Base-by-base conservation (phyloP, 2,113 vertebrate species). In the Chionis minor region DNA sequence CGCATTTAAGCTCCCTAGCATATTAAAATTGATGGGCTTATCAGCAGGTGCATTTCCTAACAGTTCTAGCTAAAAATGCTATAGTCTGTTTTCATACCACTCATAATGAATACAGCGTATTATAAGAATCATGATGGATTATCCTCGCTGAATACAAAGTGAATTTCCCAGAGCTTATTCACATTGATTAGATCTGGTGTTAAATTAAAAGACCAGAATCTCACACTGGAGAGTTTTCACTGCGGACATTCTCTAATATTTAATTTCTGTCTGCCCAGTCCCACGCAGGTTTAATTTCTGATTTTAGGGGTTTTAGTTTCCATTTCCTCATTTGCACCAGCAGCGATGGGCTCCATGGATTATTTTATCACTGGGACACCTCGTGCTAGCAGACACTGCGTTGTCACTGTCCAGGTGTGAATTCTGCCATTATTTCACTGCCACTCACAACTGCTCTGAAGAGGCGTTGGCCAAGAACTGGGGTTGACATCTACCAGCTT, bases 361-460 rank as follows among this genome's bases (percentile, higher is more conserved):
- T 88, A 17, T 42, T 81, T 66, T 77, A 40, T 45, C 21, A 16
- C 4, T 35, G 38, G 45, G 74, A 63, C 45, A 40, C 8, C 11
- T 54, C 0, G 0, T 47, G 51, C 10, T 21, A 52, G 32, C 10
- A 40, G 38, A 47, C 9, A 44, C 24, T 42, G 44, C 0, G 1
- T 23, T 70, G 24, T 80, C 32, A 26, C 18, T 35, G 14, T 24
- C 16, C 47, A 65, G 26, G 35, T 78, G 51, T 75, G 77, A 92
- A 63, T 45, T 81, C 44, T 78, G 72, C 5, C 22, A 4, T 52
- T 32, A 44, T 92, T 96, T 58, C 80, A 59, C 8, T 66, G 51
- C 28, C 47, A 26, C 11, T 92, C 71, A 59, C 14, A 77, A 32
- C 12, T 47, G 45, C 33, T 81, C 83, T 70, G 52, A 44, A 66